Percentiles rank a stretch among this genome's conserved stretches.
Evolutionary conservation across 1,140 invertebrate species (phyloP).

Genomic region (Drosophila malerkotliana): DNA sequence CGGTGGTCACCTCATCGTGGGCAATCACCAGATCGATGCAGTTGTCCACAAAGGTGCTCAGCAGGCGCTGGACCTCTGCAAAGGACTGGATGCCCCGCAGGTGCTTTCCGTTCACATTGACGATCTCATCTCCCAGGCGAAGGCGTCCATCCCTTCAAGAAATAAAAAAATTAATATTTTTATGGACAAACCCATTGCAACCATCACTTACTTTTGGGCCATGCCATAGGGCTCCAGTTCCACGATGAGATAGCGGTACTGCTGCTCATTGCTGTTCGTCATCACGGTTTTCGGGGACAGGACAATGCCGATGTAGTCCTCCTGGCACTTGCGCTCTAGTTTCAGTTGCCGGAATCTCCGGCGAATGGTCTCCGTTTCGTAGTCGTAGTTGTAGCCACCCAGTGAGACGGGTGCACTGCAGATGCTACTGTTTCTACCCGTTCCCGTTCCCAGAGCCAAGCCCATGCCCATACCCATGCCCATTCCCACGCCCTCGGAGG

Average conservation of each 20-base stretch:
- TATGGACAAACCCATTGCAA: background rate
- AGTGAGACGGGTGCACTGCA: constrained; percentile 75
- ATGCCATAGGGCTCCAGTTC: constrained; percentile 92
- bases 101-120: constrained; percentile 93
- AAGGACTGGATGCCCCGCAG: constrained; percentile 90
- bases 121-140: constrained; percentile 92
- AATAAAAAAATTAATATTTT: background rate
- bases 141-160: constrained; percentile 90
- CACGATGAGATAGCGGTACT: constrained; percentile 92
- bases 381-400: constrained; percentile 80
- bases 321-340: constrained; percentile 86
- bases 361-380: constrained; percentile 77
- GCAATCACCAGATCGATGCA: constrained; percentile 87
- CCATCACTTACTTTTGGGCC: constrained; percentile 88
- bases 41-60: constrained; percentile 84
- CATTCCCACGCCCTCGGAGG: constrained; percentile 72
- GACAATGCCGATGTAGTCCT: constrained; percentile 89
- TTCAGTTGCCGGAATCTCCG: constrained; percentile 86
- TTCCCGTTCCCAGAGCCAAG: constrained; percentile 6
- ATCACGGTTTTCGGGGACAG: constrained; percentile 87
- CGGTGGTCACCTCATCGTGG: constrained; percentile 84
- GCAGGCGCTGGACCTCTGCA: constrained; percentile 85
- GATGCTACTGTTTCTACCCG: constrained; percentile 64
- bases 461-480: constrained; percentile 34
- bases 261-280: constrained; percentile 85